These are phyloP conservation scores for Athetis lepigone DNA, from an alignment of 2,888 invertebrate genomes.

Conservation along the genomic window DNA sequence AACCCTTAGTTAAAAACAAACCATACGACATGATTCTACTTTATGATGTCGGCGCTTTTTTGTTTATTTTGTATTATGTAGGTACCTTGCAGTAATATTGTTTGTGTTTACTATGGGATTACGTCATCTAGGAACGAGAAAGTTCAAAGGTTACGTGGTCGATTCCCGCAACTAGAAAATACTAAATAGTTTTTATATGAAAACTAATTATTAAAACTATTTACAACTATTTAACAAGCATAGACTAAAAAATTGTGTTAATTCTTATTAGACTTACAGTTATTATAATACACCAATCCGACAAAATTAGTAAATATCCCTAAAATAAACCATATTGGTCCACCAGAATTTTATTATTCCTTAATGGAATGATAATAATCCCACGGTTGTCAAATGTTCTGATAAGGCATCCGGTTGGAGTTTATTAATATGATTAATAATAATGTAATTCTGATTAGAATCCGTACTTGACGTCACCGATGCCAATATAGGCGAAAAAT, in stretches of 20 bases:
- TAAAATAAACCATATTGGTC: too few species aligned
- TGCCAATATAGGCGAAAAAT: conserved; percentile 5
- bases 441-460: conserved; percentile 10
- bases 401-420: conserved; percentile 15
- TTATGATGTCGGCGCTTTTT: too few species aligned
- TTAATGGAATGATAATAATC: conserved; percentile 6
- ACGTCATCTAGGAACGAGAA: conserved; percentile 32
- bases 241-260: background rate
- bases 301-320: too few species aligned
- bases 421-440: conserved; percentile 24
- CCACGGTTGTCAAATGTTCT: conserved; percentile 15
- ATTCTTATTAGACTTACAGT: too few species aligned
- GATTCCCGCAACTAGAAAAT: conserved; percentile 18
- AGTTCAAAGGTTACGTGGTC: conserved; percentile 32
- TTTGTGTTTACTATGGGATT: conserved; percentile 22
- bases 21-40: too few species aligned
- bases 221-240: background rate
- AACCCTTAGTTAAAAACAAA: background rate
- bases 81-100: too few species aligned
- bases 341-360: conserved; percentile 16
- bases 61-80: background rate
- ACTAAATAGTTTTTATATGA: background rate
- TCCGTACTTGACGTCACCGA: background rate
- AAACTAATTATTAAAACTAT: too few species aligned
- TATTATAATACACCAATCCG: too few species aligned